Conservation (phyloP, 2,113 vertebrate genomes). For the Rousettus leschenaultii region DNA sequence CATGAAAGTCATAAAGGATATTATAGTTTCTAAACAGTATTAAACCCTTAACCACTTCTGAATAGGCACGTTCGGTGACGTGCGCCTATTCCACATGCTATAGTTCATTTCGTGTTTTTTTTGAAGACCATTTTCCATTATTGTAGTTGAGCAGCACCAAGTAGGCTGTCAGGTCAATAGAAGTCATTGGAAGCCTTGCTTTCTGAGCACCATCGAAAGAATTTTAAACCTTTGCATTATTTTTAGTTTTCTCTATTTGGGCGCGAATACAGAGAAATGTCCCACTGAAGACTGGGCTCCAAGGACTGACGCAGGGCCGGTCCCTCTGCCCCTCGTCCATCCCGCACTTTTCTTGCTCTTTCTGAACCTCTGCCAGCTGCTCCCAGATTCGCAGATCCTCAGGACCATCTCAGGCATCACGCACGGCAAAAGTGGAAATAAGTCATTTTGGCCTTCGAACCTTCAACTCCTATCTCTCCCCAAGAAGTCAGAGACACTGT, state of each 20-base stretch:
- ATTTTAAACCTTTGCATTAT: slow-evolving; percentile 57
- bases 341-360: slow-evolving; percentile 65
- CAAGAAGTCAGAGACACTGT: slow-evolving; percentile 67
- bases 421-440: slow-evolving; percentile 76
- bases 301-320: slow-evolving; percentile 53
- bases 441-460: slow-evolving; percentile 77
- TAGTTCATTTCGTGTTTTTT: slow-evolving; percentile 61
- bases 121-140: slow-evolving; percentile 69
- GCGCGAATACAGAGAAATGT: slow-evolving; percentile 45
- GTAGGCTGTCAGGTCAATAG: slow-evolving; percentile 53
- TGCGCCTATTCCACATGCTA: slow-evolving; percentile 61
- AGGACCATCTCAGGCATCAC: slow-evolving; percentile 83
- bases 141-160: slow-evolving; percentile 45
- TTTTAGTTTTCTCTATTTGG: slow-evolving; percentile 42
- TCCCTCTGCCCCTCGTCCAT: slow-evolving; percentile 42
- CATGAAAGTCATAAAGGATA: slow-evolving; percentile 58
- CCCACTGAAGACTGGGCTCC: background rate
- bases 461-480: slow-evolving; percentile 69
- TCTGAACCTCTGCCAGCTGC: slow-evolving; percentile 76
- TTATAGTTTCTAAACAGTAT: slow-evolving; percentile 69
- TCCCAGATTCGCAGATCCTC: slow-evolving; percentile 79
- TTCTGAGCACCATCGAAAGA: slow-evolving; percentile 69
- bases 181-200: slow-evolving; percentile 54
- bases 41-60: slow-evolving; percentile 67
- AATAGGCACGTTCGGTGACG: slow-evolving; percentile 69